A percentile compares a stretch with the other conserved stretches of the same genome.
Conservation (phyloP, 2,797 vertebrate genomes). For the Corythornis leucogaster region DNA sequence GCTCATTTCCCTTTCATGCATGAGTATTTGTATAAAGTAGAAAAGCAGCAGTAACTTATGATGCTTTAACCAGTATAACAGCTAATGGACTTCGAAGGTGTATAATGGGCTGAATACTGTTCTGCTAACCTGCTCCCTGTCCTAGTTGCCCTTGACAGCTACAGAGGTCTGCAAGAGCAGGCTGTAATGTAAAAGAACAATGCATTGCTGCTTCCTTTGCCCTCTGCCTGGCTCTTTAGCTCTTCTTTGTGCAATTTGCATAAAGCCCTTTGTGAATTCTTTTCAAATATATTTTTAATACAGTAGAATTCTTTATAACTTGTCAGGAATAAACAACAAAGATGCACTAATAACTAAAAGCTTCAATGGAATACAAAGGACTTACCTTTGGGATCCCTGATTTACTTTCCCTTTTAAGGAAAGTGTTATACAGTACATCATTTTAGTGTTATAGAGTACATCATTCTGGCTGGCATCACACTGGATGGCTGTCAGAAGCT, state of each 20-base stretch:
- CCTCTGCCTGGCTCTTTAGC: background rate
- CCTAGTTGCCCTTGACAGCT: background rate
- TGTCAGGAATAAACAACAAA: conserved; percentile 44
- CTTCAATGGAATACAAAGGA: conserved; percentile 37
- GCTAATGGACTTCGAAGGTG: background rate
- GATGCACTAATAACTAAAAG: conserved; percentile 19
- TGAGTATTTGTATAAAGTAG: background rate
- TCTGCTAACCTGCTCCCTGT: background rate
- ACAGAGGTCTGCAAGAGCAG: background rate
- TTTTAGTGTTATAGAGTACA: background rate
- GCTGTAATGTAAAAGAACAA: background rate
- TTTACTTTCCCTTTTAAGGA: conserved; percentile 40
- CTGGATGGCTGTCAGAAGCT: conserved; percentile 49
- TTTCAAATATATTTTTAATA: background rate
- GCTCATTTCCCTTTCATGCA: background rate
- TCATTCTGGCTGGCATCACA: conserved; percentile 34
- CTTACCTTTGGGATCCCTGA: conserved; percentile 36
- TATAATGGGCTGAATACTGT: background rate
- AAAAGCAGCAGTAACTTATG: background rate
- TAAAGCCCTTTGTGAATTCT: conserved; percentile 10
- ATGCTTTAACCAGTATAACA: background rate
- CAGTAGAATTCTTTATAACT: background rate
- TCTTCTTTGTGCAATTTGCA: background rate
- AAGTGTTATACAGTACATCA: background rate
- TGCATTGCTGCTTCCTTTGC: background rate